phyloP scores from a whole-genome alignment of 2,113 vertebrate species.

The Geococcyx californianus region DNA sequence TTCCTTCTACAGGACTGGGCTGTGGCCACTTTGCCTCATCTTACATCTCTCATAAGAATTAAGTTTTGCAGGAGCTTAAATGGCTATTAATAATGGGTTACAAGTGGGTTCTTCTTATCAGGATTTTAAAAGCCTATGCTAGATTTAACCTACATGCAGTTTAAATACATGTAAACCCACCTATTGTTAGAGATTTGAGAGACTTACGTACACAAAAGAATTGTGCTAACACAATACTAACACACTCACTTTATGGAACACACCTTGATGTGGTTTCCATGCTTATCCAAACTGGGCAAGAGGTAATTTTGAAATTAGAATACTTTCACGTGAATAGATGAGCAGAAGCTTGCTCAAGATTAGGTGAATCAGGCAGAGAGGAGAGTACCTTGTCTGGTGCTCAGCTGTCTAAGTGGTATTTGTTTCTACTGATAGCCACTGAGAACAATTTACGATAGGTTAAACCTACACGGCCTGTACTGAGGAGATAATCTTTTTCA shows the following conservation, averaged over 20 bases:
- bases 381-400: background rate
- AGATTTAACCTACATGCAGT: background rate
- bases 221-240: accelerated
- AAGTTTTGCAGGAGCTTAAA: background rate
- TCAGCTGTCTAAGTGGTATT: background rate
- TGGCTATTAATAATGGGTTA: background rate
- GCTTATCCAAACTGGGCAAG: background rate
- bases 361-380: background rate
- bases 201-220: accelerated
- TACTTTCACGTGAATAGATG: background rate
- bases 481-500: background rate
- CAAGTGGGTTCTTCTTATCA: background rate
- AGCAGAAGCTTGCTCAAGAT: background rate
- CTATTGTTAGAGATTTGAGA: background rate
- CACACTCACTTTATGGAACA: background rate
- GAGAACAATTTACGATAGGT: background rate
- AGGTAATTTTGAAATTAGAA: background rate
- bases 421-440: background rate
- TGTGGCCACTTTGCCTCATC: background rate
- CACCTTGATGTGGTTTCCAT: background rate
- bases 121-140: background rate
- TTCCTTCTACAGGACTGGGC: background rate
- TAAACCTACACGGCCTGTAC: background rate
- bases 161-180: background rate
- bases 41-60: background rate